Evolutionary conservation across 2,888 invertebrate genomes (phyloP).

Genomic region (Stenurella melanura): DNA sequence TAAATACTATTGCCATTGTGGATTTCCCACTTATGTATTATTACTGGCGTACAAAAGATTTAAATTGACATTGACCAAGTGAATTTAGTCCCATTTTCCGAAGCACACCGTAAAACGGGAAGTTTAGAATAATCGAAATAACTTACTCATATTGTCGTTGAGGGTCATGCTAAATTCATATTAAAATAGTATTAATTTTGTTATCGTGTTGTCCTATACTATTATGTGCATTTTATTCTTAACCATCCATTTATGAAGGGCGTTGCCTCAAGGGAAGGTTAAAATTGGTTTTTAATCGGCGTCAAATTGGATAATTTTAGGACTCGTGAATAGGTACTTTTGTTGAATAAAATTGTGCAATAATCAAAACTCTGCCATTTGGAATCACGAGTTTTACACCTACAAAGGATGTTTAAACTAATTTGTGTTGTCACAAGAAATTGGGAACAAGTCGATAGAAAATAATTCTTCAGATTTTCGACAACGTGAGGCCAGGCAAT

Average conservation of each 20-base stretch:
- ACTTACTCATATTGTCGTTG: constrained; percentile 28
- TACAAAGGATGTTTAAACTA: no score
- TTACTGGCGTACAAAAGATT: constrained; percentile 26
- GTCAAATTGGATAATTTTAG: constrained; percentile 10
- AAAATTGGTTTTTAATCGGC: constrained; percentile 2
- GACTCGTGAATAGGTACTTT: constrained; percentile 1
- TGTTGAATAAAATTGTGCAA: not conserved
- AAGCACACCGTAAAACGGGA: constrained; percentile 46
- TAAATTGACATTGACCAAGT: constrained; percentile 43
- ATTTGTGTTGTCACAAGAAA: no score
- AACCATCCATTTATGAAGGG: constrained; percentile 33
- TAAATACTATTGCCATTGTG: constrained; percentile 23
- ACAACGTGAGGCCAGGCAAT: no score
- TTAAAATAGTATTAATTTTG: constrained; percentile 13
- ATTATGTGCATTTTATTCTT: constrained; percentile 10
- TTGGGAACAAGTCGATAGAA: no score
- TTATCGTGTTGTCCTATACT: constrained; percentile 1
- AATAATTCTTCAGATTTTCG: no score
- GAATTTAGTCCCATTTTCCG: constrained; percentile 41
- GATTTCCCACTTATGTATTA: constrained; percentile 31
- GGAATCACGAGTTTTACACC: no score
- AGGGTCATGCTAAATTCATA: constrained; percentile 23
- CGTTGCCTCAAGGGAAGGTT: constrained; percentile 23
- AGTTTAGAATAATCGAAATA: constrained; percentile 41
- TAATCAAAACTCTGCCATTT: not conserved